Conservation (phyloP, 2,113 vertebrate genomes). For the Ivindomyrus marchei region DNA sequence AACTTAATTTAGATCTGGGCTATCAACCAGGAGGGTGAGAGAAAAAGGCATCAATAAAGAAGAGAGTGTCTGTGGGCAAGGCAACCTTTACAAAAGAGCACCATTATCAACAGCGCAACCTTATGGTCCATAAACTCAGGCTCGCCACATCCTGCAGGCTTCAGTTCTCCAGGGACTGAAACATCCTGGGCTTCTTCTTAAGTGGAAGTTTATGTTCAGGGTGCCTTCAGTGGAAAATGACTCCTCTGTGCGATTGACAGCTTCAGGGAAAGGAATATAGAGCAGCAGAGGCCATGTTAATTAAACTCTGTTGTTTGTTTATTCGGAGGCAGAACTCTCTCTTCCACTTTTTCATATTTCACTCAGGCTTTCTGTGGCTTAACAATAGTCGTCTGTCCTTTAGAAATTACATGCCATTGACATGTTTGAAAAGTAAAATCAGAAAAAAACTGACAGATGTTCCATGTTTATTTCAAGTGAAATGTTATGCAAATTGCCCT, state of each 20-base stretch:
- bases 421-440: neutral
- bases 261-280: neutral
- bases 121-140: constrained; percentile 55
- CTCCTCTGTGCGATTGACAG: neutral
- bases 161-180: neutral
- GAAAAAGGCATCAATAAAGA: constrained; percentile 63
- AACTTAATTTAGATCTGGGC: constrained; percentile 66
- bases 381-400: neutral
- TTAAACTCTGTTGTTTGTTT: constrained; percentile 8
- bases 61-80: constrained; percentile 68
- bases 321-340: neutral
- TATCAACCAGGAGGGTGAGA: constrained; percentile 44
- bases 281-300: neutral
- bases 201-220: neutral
- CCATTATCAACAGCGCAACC: constrained; percentile 56
- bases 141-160: constrained; percentile 18
- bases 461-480: constrained; percentile 46
- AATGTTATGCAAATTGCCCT: constrained; percentile 61
- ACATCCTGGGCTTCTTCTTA: neutral
- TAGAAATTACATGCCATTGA: neutral
- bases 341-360: neutral
- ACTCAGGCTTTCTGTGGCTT: neutral
- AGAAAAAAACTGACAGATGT: constrained; percentile 25
- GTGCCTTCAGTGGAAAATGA: neutral
- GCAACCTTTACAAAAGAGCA: constrained; percentile 73